Base-by-base conservation (phyloP, 1,140 invertebrate genomes). In the Drosophila mauritiana region DNA sequence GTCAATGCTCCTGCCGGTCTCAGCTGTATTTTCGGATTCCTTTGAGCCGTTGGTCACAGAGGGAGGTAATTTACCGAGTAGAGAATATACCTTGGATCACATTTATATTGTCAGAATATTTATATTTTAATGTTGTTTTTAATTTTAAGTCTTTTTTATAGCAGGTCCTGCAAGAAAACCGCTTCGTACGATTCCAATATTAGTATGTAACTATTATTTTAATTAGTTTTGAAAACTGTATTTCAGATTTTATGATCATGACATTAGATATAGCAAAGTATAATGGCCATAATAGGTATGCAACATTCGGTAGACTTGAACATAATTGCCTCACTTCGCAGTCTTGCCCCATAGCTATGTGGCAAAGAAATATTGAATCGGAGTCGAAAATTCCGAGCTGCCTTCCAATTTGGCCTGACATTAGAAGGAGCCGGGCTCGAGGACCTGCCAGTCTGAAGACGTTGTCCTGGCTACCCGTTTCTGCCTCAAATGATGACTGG, bases 401-500 rank as follows among this genome's bases (percentile, higher is more conserved):
- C 67, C 72, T 37, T 46, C 39, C 39, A 77, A 61, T 77, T 74
- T 74, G 37, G 59, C 46, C 46, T 56, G 75, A 52, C 58, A 39
- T 13, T 13, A 62, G 37, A 63, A 36, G 36, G 25, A 20, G 20
- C n/a, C 6, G 17, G 27, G 40, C 22, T 46, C 20, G 12, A 20
- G 27, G 55, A 34, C 4, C 49, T 37, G 45, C 12, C 53, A 42
- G 72, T 56, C 58, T 77, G 51, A 57, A 69, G 79, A 82, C 51
- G 82, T 76, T 68, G 73, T 72, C 83, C 68, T 74, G 69, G 61
- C 69, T 65, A 86, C 73, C 75, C 61, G 17, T 53, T 67, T 80
- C 53, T 69, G 78, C 63, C 57, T 65, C 43, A 73, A 69, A 69
- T 74, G 69, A 82, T 57, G 63, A 69, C 76, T 70, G 80, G 43